Conservation (phyloP, 2,113 vertebrate genomes). For the Smithornis capensis region DNA sequence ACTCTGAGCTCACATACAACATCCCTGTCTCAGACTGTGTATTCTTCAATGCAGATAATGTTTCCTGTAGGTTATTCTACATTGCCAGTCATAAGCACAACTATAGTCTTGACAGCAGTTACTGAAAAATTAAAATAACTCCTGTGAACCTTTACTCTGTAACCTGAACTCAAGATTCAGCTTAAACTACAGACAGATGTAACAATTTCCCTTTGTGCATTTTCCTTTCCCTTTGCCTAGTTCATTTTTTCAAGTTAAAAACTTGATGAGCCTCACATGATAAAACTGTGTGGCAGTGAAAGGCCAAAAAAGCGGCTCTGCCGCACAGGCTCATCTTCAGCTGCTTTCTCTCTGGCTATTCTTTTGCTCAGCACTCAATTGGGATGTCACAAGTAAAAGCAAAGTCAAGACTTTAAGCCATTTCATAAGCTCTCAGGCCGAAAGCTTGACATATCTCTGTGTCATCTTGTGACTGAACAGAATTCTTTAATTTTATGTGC, state of each 20-base stretch:
- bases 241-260: not conserved
- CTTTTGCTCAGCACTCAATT: not conserved
- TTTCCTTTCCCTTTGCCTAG: not conserved
- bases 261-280: not conserved
- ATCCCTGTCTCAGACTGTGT: not conserved
- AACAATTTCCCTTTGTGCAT: not conserved
- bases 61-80: not conserved
- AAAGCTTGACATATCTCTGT: not conserved
- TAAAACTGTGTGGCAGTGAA: not conserved
- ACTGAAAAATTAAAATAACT: conserved; percentile 18
- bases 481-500: conserved; percentile 11
- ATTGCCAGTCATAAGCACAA: not conserved
- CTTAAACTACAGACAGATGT: not conserved
- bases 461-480: not conserved
- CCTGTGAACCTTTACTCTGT: not conserved
- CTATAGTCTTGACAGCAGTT: not conserved
- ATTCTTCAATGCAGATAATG: not conserved
- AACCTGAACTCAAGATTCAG: not conserved
- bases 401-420: conserved; percentile 2
- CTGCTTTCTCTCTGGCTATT: not conserved
- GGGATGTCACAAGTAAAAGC: conserved; percentile 20
- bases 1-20: not conserved
- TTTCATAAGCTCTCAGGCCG: not conserved
- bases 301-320: not conserved
- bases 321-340: conserved; percentile 14